Base-by-base conservation (phyloP, 1,140 invertebrate genomes). In the Lasioglossum albipes region DNA sequence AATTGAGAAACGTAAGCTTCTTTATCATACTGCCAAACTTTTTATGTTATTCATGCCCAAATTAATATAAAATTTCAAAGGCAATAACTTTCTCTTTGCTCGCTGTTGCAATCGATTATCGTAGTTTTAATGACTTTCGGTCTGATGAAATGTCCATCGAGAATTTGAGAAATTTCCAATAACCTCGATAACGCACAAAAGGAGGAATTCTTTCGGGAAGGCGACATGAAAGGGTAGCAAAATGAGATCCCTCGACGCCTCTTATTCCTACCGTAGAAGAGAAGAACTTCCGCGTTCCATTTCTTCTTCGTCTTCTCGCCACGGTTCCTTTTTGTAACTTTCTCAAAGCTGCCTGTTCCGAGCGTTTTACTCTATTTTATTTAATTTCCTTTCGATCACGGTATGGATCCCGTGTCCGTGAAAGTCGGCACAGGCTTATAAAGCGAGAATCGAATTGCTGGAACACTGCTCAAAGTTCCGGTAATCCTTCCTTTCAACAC, bases 171-270 rank as follows among this genome's bases (percentile, higher is more conserved):
- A 70, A 52, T 52, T 16, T 3, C 2, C 16, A 59, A 52, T 81
- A 68, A 31, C 36, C 36, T 31, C 36, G 42, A 76, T 69, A 76
- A 64, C 22, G 10, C 6, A 31, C 10, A 20, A 42, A 22, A 10
- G 22, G 3, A 10, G 18, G n/a, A 77, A 81, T 70, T 36, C 66
- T 68, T 70, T 76, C 1, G 41, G 18, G 18, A 22, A 54, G 57
- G 64, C 49, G 42, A 81, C 49, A 67, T 16, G 59, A 65, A 77
- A 68, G 57, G 13, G 27, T 57, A 65, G 66, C 45, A 65, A 81
- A 81, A 77, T 70, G 79, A 81, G 75, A 81, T 77, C 79, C 36
- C 61, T 49, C 10, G 36, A 36, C 2, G 76, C 68, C 59, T 64
- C 52, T 57, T 27, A 31, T 69, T 20, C 57, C 36, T 18, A 7